Percentiles rank a stretch among this genome's conserved stretches.
Conservation (phyloP, 2,113 vertebrate genomes). For the Dipodomys merriami region DNA sequence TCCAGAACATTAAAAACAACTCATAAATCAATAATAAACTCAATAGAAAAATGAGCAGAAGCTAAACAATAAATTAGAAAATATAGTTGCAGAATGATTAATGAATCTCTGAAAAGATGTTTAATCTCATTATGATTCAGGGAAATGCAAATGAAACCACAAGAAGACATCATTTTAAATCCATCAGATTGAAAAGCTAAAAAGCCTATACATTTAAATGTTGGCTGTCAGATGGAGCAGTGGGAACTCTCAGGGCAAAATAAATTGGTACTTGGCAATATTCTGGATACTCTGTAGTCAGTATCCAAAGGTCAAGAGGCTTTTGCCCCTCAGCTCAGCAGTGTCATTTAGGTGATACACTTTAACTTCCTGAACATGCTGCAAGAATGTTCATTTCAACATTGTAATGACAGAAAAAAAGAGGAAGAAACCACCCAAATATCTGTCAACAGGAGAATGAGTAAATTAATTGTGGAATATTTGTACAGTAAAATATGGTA, state of each 20-base stretch:
- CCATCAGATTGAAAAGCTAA: too few relatives aligned
- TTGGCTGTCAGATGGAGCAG: neutral
- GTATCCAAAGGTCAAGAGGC: neutral
- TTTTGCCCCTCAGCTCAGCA: neutral
- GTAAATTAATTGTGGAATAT: neutral
- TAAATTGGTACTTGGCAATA: neutral
- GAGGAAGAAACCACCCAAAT: neutral
- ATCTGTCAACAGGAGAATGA: neutral
- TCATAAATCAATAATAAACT: neutral
- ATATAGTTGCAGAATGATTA: neutral
- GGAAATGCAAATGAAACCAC: neutral
- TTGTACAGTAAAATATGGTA: neutral
- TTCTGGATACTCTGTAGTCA: neutral
- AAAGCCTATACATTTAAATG: too few relatives aligned
- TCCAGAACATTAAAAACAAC: constrained; percentile 18
- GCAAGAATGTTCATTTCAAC: neutral
- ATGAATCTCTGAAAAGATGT: constrained; percentile 12
- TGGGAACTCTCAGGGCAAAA: neutral
- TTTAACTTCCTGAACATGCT: neutral
- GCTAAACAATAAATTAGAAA: constrained; percentile 7
- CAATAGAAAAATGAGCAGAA: neutral
- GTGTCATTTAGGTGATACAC: neutral
- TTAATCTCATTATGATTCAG: neutral
- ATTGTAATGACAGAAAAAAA: neutral
- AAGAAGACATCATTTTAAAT: neutral